phyloP scores from a whole-genome alignment of 2,797 vertebrate genomes.

The Anas capensis region DNA sequence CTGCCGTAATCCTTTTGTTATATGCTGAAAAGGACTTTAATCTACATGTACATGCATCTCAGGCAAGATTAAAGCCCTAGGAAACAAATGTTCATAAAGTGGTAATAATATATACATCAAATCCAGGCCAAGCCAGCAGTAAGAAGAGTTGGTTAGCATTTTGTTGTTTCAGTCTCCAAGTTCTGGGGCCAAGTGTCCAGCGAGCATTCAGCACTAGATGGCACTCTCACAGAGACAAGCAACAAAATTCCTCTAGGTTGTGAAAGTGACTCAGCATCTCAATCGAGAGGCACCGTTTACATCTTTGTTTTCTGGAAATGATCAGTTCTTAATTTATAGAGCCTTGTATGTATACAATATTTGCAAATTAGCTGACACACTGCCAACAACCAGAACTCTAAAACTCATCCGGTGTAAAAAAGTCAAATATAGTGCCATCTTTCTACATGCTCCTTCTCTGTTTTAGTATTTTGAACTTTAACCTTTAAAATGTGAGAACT shows the following conservation, averaged over 20 bases:
- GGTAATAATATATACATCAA: neutral
- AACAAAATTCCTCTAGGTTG: fast-evolving
- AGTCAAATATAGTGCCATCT: neutral
- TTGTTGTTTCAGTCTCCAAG: neutral
- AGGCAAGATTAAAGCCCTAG: neutral
- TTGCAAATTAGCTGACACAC: neutral
- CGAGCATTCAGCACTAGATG: slow-evolving; percentile 44
- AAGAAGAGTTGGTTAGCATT: neutral
- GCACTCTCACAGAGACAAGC: neutral
- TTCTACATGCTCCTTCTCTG: neutral
- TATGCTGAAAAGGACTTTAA: neutral
- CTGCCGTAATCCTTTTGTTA: neutral
- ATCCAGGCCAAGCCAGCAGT: neutral
- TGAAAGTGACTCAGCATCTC: neutral
- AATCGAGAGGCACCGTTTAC: neutral
- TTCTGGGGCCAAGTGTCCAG: neutral
- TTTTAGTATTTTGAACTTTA: neutral
- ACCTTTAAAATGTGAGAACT: fast-evolving
- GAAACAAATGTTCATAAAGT: neutral
- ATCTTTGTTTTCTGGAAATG: neutral
- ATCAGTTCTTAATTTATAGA: neutral
- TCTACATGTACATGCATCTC: neutral
- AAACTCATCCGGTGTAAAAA: neutral
- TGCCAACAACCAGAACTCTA: neutral
- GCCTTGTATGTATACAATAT: neutral